Evolutionary conservation across 2,113 vertebrate genomes (phyloP).

Genomic region (Falcunculus frontatus): DNA sequence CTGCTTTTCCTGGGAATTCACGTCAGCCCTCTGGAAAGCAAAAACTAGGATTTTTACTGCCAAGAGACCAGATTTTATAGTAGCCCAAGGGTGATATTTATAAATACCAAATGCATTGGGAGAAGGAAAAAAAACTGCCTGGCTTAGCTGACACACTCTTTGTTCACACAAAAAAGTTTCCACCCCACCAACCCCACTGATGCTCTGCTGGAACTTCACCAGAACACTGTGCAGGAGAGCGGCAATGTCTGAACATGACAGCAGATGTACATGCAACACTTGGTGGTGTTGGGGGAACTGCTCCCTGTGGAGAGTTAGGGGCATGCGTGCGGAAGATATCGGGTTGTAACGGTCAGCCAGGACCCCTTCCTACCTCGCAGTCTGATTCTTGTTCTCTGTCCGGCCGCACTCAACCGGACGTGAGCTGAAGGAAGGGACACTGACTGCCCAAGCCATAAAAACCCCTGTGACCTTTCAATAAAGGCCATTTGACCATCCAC

Average conservation of each 20-base stretch:
- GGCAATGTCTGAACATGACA: neutral
- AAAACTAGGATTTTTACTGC: neutral
- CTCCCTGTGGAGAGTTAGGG: too few species aligned
- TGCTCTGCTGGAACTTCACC: neutral
- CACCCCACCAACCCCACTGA: neutral
- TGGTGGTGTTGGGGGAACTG: neutral
- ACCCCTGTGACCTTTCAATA: too few species aligned
- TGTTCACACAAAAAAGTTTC: neutral
- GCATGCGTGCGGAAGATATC: too few species aligned
- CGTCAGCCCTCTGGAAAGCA: neutral
- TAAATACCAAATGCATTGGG: neutral
- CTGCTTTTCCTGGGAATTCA: neutral
- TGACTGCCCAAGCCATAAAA: too few species aligned
- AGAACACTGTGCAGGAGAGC: rapidly evolving
- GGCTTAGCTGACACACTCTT: neutral
- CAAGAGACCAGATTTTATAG: neutral
- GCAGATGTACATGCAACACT: neutral
- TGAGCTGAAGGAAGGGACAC: too few species aligned
- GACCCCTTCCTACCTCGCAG: too few species aligned
- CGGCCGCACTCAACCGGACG: too few species aligned
- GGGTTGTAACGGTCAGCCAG: too few species aligned
- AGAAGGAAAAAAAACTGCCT: neutral
- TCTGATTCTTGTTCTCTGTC: too few species aligned
- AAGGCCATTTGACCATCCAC: too few species aligned
- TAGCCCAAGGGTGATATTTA: neutral